Evolutionary conservation across 1,140 invertebrate species (phyloP).

Genomic region (Drosophila subpulchrella): DNA sequence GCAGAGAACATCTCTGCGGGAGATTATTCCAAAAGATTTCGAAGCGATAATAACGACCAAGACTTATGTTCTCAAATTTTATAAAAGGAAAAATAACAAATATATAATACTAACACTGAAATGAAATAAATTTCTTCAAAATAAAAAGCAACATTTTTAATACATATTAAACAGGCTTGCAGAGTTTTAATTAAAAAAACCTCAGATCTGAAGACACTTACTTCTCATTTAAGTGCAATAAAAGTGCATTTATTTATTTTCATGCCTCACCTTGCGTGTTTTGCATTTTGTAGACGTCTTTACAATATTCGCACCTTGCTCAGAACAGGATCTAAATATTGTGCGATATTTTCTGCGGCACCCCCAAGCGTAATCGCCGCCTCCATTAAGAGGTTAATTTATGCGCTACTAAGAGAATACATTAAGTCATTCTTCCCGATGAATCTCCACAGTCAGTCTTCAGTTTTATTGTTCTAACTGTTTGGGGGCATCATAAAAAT

Average conservation of each 20-base stretch:
- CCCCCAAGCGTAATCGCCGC: conserved; percentile 30
- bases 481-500: conserved; percentile 55
- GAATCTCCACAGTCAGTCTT: conserved; percentile 34
- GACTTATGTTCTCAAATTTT: not conserved
- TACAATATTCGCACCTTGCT: conserved; percentile 8
- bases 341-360: conserved; percentile 16
- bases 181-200: not conserved
- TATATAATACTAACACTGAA: too few relatives aligned
- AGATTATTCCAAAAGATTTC: not conserved
- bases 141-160: too few relatives aligned
- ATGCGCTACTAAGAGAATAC: conserved; percentile 39
- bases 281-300: conserved; percentile 21
- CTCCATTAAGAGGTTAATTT: conserved; percentile 44
- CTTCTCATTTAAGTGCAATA: conserved; percentile 8
- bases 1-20: conserved; percentile 17
- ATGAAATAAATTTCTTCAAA: too few relatives aligned
- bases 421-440: conserved; percentile 40
- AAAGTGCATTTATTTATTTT: conserved; percentile 1
- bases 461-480: conserved; percentile 49
- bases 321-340: conserved; percentile 45
- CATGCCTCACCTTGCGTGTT: not conserved
- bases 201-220: not conserved
- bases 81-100: not conserved
- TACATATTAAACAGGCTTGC: too few relatives aligned
- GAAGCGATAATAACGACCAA: conserved; percentile 2